Percentiles rank a stretch among this genome's conserved stretches.
Conservation (phyloP, 2,888 invertebrate species). For the Catocala sponsa region DNA sequence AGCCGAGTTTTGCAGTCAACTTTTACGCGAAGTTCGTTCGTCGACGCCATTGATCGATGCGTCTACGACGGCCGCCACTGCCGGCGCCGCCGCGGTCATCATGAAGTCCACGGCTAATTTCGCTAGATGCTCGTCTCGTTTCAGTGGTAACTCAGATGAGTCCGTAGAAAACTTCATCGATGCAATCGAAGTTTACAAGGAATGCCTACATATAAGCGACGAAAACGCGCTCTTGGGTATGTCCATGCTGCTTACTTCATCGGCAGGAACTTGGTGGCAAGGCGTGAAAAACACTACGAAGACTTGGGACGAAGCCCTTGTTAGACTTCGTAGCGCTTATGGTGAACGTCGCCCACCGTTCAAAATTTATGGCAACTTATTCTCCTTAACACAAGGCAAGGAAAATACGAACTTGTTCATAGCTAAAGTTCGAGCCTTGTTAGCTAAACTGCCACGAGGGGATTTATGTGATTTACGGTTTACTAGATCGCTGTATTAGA, state of each 20-base stretch:
- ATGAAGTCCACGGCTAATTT: neutral
- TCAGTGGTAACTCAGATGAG: neutral
- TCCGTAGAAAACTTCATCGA: neutral
- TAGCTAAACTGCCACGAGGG: neutral
- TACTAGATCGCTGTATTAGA: neutral
- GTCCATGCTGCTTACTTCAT: neutral
- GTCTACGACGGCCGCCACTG: too few species aligned
- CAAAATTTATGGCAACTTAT: neutral
- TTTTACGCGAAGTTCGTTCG: too few species aligned
- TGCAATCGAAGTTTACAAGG: neutral
- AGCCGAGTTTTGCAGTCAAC: too few species aligned
- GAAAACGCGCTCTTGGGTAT: neutral
- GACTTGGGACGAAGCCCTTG: neutral
- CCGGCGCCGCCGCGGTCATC: too few species aligned
- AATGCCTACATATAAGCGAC: neutral
- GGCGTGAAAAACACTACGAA: neutral
- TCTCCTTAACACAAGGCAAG: neutral
- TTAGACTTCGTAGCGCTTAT: neutral
- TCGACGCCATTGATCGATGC: too few species aligned
- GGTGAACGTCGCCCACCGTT: neutral
- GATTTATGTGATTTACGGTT: neutral
- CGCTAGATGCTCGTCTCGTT: neutral
- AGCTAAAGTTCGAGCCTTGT: neutral
- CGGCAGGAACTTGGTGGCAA: neutral
- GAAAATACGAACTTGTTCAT: neutral